A percentile compares a stretch with the other conserved stretches of the same genome.
These are phyloP conservation scores for Phylloscopus trochilus DNA, from an alignment of 2,113 vertebrate genomes.

Conservation along the genomic window DNA sequence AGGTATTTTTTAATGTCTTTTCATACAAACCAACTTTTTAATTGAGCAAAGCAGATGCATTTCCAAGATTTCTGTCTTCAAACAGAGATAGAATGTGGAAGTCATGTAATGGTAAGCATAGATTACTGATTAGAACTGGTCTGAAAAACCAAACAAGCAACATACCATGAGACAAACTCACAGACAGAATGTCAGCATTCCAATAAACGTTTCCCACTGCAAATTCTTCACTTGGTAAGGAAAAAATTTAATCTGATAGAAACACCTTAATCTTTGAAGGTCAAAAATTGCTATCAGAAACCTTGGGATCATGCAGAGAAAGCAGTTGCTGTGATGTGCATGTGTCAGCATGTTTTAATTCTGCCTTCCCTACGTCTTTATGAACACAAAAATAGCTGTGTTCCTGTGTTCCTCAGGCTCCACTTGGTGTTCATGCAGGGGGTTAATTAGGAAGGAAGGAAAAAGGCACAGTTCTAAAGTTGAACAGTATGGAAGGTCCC, in stretches of 20 bases:
- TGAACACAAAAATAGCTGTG: background rate
- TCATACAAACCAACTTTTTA: background rate
- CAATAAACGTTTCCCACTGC: background rate
- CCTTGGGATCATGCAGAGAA: background rate
- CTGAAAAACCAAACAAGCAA: background rate
- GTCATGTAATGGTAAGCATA: rapidly evolving
- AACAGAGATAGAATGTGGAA: background rate
- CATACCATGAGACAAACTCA: background rate
- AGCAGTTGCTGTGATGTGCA: background rate
- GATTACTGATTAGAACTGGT: background rate
- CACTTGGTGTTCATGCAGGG: background rate
- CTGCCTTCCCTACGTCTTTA: background rate
- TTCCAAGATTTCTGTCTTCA: background rate
- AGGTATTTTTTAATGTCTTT: background rate
- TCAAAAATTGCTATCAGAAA: background rate
- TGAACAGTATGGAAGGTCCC: background rate
- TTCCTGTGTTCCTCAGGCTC: background rate
- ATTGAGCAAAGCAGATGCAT: background rate
- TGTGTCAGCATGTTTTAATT: background rate
- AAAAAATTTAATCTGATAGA: background rate
- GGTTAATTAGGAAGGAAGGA: background rate
- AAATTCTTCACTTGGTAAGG: background rate
- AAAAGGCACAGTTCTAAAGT: background rate
- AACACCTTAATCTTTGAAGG: background rate
- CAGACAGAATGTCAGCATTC: background rate